phyloP scores from a whole-genome alignment of 1,140 invertebrate genomes.

The Zaprionus nigranus region DNA sequence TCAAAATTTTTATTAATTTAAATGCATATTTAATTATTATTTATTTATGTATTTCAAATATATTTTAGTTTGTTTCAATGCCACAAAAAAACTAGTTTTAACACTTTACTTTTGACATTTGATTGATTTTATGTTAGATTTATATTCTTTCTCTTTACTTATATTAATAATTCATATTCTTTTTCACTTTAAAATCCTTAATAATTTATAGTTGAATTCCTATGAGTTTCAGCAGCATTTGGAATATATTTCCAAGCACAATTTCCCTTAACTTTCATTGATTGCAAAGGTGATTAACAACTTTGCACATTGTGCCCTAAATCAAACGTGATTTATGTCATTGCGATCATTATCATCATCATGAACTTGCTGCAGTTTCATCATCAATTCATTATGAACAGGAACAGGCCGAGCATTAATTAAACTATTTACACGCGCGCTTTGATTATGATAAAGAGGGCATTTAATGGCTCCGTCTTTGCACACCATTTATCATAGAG shows the following conservation, averaged over 20 bases:
- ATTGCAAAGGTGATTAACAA: conserved; percentile 19
- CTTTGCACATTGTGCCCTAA: conserved; percentile 25
- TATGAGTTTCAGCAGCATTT: neutral
- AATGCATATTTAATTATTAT: neutral
- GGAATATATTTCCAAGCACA: neutral
- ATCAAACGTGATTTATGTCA: conserved; percentile 15
- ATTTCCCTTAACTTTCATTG: neutral
- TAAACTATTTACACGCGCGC: conserved; percentile 55
- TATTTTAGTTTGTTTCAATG: too few relatives aligned
- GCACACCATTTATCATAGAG: conserved; percentile 47
- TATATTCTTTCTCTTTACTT: neutral
- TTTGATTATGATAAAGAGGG: conserved; percentile 52
- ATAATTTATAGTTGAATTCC: neutral
- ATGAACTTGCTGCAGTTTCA: conserved; percentile 26
- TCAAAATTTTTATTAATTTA: too few relatives aligned
- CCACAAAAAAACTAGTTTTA: neutral
- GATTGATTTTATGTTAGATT: neutral
- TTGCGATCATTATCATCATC: conserved; percentile 14
- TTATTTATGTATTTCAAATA: neutral
- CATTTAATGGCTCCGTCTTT: conserved; percentile 53
- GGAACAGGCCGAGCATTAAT: conserved; percentile 51
- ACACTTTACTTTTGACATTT: neutral
- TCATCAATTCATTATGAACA: conserved; percentile 50
- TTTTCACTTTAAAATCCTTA: neutral
- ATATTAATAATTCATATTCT: neutral